Evolutionary conservation across 2,797 vertebrate species (phyloP), one percentile per base, ranked within the genome.

Genomic region (Acestrorhynchus altus): DNA sequence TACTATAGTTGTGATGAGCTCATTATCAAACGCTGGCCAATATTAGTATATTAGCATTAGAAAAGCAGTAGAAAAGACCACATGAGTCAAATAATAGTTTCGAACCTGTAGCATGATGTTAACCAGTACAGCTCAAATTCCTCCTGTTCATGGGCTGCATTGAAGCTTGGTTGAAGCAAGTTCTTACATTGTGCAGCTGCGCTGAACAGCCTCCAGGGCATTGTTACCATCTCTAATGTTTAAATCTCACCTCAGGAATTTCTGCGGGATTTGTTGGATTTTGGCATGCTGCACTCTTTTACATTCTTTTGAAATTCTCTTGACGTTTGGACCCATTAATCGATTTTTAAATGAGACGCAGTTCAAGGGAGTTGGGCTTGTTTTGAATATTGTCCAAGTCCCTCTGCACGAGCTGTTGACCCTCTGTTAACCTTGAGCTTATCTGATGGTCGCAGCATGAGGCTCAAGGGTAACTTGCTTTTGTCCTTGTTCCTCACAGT

Each of bases 361-460:
- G 35, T 64, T 42, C 35, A 20, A 10, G 8, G 12, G 1, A 42
- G 22, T 60, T 7, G 13, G 0, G 20, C 51, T n/a, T 11, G n/a
- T 13, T 31, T n/a, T 4, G 39, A 16, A n/a, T 52, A 0, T 59
- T 12, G 16, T 28, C 44, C 7, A 39, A 9, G n/a, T 47, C 8
- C 42, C 59, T 6, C 31, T 77, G 47, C 8, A n/a, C 4, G 18
- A 22, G 40, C 39, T 68, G 8, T 31, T 64, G 57, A 73, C 44
- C 52, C 9, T 8, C 2, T 15, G 18, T 12, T 51, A 31, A 72
- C 20, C 75, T 51, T 16, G 10, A 24, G 44, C 71, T 73, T 73
- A 76, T 83, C 74, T 79, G 49, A 73, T 72, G 39, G 44, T 68
- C 28, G 22, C 56, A 16, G 28, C 28, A 44, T 51, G 47, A 12